These are phyloP conservation scores for Diacarnus erythraeanus DNA, from an alignment of 37 sponge, comb jelly and placozoan genomes.

Conservation along the genomic window DNA sequence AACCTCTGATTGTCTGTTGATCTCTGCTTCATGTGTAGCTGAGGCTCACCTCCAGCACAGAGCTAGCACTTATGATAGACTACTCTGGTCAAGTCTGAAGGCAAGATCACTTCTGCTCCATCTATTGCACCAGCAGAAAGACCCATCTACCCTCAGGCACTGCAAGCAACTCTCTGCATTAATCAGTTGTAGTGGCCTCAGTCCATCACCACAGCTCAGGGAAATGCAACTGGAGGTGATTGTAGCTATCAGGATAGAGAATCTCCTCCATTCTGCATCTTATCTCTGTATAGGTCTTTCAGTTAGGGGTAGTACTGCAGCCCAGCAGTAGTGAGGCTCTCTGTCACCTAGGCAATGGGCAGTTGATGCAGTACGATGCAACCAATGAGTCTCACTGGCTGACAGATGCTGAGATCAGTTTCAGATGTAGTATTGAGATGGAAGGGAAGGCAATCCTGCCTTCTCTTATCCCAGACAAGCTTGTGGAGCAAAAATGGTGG, in stretches of 20 bases:
- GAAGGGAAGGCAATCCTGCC: constrained; percentile 67
- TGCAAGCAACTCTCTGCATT: constrained; percentile 68
- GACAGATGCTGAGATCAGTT: constrained; percentile 77
- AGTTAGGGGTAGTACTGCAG: constrained; percentile 68
- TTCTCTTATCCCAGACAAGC: constrained; percentile 47
- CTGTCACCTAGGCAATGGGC: constrained; percentile 81
- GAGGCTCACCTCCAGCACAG: constrained; percentile 33
- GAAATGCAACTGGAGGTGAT: constrained; percentile 78
- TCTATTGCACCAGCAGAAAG: constrained; percentile 23
- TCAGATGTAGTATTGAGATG: constrained; percentile 77
- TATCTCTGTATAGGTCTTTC: constrained; percentile 69
- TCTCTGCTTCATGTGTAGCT: constrained; percentile 28
- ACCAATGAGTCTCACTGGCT: constrained; percentile 44
- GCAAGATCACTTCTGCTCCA: constrained; percentile 46
- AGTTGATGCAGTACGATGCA: constrained; percentile 73
- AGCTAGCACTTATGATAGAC: constrained; percentile 49
- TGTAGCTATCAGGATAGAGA: too few relatives aligned
- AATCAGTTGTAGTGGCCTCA: constrained; percentile 44
- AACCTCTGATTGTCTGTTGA: constrained; percentile 31
- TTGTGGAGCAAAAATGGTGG: constrained; percentile 85
- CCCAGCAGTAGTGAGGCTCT: constrained; percentile 83
- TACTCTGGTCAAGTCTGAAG: constrained; percentile 54
- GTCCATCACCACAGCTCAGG: constrained; percentile 40
- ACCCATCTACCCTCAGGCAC: constrained; percentile 23
- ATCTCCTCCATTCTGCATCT: too few relatives aligned